These are phyloP conservation scores for Ethmia dodecea DNA, from an alignment of 2,888 invertebrate genomes.

Conservation along the genomic window DNA sequence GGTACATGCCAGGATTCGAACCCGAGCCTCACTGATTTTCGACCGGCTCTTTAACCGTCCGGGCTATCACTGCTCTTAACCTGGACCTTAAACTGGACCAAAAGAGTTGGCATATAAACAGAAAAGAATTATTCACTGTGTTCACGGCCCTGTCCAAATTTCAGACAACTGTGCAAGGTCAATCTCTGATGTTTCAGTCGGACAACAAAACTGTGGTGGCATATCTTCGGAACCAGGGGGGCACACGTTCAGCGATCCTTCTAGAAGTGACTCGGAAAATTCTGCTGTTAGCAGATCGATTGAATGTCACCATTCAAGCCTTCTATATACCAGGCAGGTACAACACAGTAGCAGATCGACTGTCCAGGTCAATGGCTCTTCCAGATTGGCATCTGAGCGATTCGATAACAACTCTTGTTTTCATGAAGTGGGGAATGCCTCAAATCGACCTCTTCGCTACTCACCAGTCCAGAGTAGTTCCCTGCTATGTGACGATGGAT, in stretches of 20 bases:
- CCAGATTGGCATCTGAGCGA: conserved; percentile 22
- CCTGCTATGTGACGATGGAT: conserved; percentile 6
- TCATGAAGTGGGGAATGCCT: conserved; percentile 17
- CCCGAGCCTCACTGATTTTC: no score
- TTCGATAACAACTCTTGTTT: conserved; percentile 10
- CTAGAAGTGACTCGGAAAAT: neutral
- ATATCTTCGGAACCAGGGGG: conserved; percentile 24
- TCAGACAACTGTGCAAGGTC: conserved; percentile 7
- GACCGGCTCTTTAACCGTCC: no score
- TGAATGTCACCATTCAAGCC: conserved; percentile 14
- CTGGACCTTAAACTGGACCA: conserved; percentile 13
- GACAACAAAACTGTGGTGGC: conserved; percentile 21
- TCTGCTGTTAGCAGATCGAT: conserved; percentile 2
- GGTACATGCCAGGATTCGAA: no score
- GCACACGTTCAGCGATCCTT: conserved; percentile 13
- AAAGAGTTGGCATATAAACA: conserved; percentile 19
- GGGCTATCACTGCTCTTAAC: no score
- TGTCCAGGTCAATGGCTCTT: conserved; percentile 10
- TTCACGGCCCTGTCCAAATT: conserved; percentile 11
- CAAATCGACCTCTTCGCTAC: conserved; percentile 19
- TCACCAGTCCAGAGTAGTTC: conserved; percentile 10
- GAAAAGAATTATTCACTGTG: conserved; percentile 22
- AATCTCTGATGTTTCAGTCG: conserved; percentile 12
- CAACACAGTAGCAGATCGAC: conserved; percentile 15
- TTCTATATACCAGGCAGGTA: conserved; percentile 17